A percentile compares a stretch with the other conserved stretches of the same genome.
Conservation (phyloP, 2,113 vertebrate species). For the Thalassarche chlororhynchos region DNA sequence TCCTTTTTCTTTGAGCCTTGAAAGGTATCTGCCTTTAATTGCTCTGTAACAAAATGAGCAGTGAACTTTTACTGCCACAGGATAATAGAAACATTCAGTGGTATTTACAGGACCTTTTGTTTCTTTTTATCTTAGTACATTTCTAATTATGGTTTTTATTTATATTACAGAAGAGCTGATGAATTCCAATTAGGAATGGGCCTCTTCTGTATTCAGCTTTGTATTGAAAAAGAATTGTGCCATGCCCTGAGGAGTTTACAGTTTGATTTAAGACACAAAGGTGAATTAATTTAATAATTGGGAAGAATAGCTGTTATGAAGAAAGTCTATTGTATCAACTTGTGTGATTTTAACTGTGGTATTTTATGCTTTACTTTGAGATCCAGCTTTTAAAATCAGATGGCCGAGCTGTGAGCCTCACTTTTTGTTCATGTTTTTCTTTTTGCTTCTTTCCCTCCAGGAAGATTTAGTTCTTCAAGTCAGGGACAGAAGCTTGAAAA, state of each 20-base stretch:
- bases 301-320: not conserved
- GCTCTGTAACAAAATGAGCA: slow-evolving; percentile 4
- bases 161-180: not conserved
- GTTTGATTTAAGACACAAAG: not conserved
- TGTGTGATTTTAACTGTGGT: not conserved
- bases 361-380: not conserved
- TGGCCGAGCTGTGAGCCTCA: not conserved
- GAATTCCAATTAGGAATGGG: not conserved
- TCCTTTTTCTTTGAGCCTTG: not conserved
- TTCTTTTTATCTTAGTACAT: slow-evolving; percentile 26
- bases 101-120: slow-evolving; percentile 38
- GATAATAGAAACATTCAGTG: not conserved
- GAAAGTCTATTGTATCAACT: not conserved
- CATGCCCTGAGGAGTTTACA: not conserved
- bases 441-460: not conserved
- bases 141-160: slow-evolving; percentile 23
- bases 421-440: not conserved
- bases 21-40: slow-evolving; percentile 1
- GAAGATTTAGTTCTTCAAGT: not conserved
- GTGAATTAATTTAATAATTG: not conserved
- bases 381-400: not conserved
- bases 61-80: not conserved
- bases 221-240: not conserved
- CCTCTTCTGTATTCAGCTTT: not conserved
- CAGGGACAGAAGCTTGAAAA: not conserved